Evolutionary conservation across 53 echinoderm and acorn worm genomes (phyloP).

Genomic region (Paracentrotus lividus): DNA sequence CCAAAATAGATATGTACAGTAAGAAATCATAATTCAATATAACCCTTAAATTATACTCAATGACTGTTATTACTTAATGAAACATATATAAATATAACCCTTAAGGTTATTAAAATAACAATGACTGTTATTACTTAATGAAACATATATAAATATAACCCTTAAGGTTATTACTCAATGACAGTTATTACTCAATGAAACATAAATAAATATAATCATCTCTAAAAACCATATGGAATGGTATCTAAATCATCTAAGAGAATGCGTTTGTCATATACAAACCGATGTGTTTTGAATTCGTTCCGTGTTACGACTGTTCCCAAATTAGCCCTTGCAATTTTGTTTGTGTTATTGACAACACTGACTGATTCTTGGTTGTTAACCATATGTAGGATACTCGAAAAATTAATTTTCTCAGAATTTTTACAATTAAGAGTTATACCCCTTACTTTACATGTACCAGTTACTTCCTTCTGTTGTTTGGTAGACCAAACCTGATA

Average conservation of each 20-base stretch:
- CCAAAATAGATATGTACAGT: too few species aligned
- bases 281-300: neutral
- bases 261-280: neutral
- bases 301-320: neutral
- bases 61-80: too few species aligned
- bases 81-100: too few species aligned
- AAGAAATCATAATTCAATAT: too few species aligned
- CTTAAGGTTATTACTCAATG: too few species aligned
- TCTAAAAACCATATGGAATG: too few species aligned
- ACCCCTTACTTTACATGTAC: neutral
- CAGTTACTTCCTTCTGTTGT: neutral
- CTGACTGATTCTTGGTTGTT: neutral
- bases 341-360: neutral
- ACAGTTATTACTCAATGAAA: too few species aligned
- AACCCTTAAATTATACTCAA: too few species aligned
- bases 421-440: neutral
- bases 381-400: neutral
- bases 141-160: too few species aligned
- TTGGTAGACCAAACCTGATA: neutral
- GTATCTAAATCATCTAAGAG: neutral
- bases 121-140: too few species aligned
- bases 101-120: too few species aligned
- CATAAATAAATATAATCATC: too few species aligned
- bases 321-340: neutral
- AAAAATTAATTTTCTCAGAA: neutral